Base-by-base conservation (phyloP, 2,888 invertebrate species). In the Lepidonotus clava region DNA sequence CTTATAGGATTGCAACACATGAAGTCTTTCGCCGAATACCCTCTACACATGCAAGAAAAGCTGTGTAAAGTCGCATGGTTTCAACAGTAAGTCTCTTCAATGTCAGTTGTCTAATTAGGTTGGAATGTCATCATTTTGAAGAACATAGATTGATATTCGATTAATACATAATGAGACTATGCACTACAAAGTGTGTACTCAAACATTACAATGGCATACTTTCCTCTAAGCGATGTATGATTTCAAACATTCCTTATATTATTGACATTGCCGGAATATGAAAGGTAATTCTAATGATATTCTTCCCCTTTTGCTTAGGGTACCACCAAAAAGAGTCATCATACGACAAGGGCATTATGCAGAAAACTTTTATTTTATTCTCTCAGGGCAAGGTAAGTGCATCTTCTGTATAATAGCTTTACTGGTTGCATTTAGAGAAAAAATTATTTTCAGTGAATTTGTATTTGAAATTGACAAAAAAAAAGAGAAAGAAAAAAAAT, bases 281-380 rank as follows among this genome's bases (percentile, higher is more conserved):
- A n/a, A n/a, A n/a, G n/a, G n/a, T n/a, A n/a, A n/a, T n/a, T n/a
- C n/a, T n/a, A n/a, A n/a, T n/a, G n/a, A n/a, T n/a, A n/a, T n/a
- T n/a, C n/a, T n/a, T n/a, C n/a, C n/a, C n/a, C n/a, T n/a, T n/a
- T 56, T 56, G 14, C 24, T 34, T 88, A 93, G 93, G 28, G 92
- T 93, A 2, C 91, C 92, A 0, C 91, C 92, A 11, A 92, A 91
- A 66, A 85, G 93, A 83, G 91, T 93, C 5, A 93, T 94, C n/a
- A 93, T 94, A 36, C 90, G 93, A 36, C 93, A 94, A 85, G 93
- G 93, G 18, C 93, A 94, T 87, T 90, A 90, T 84, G 93, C 94
- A 0, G 93, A 93, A 87, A 94, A 94, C 87, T 94, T 93, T 87
- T 94, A 94, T 89, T 93, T 94, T 87, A 92, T 94, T 61, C 87